A percentile compares a stretch with the other conserved stretches of the same genome.
These are phyloP conservation scores for Cetonia aurata DNA, from an alignment of 2,888 invertebrate species.

Conservation along the genomic window DNA sequence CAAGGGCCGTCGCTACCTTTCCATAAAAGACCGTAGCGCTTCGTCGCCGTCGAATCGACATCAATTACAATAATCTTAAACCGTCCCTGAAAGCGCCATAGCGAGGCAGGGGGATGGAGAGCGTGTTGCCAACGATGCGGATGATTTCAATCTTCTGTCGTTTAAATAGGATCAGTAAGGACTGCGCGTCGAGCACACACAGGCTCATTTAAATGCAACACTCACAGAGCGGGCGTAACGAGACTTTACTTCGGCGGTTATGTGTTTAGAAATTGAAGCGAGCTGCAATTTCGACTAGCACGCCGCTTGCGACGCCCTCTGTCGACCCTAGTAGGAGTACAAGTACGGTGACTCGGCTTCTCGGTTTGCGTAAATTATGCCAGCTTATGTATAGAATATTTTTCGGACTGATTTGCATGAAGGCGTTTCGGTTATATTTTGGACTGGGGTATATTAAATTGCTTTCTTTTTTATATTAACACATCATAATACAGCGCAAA, in stretches of 20 bases:
- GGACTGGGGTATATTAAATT: no score
- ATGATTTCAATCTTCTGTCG: conserved; percentile 59
- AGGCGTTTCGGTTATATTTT: conserved; percentile 5
- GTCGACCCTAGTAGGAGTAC: not conserved
- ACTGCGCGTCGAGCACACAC: conserved; percentile 45
- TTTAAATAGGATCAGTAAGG: conserved; percentile 57
- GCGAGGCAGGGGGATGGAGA: conserved; percentile 49
- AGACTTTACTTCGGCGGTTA: conserved; percentile 55
- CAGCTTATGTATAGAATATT: conserved; percentile 19
- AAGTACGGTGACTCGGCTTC: conserved; percentile 3
- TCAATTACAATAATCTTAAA: conserved; percentile 41
- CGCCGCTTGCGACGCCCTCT: conserved; percentile 26
- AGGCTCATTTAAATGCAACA: conserved; percentile 56
- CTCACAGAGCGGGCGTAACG: conserved; percentile 55
- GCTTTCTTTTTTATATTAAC: no score
- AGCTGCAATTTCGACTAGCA: conserved; percentile 39
- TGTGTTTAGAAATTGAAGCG: conserved; percentile 52
- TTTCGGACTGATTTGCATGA: conserved; percentile 14
- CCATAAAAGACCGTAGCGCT: conserved; percentile 5
- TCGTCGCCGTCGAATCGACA: conserved; percentile 17
- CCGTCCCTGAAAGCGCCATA: conserved; percentile 37
- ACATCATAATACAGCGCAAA: no score
- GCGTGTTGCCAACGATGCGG: conserved; percentile 54
- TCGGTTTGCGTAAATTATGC: conserved; percentile 33
- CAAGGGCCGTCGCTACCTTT: no score